phyloP scores from a whole-genome alignment of 2,113 vertebrate species.

The Poecile atricapillus region DNA sequence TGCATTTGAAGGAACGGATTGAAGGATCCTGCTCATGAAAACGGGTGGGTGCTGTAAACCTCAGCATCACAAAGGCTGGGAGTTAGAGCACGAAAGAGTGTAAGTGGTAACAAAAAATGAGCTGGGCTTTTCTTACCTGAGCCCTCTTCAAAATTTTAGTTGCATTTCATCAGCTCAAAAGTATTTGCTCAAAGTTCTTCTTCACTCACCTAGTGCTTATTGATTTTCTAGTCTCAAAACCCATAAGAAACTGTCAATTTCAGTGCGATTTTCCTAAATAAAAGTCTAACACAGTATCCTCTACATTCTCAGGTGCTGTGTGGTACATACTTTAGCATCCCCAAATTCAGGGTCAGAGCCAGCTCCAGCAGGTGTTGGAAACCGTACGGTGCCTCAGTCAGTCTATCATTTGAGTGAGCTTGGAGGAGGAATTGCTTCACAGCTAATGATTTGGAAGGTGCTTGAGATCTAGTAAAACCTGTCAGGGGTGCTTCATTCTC shows the following conservation, averaged over 20 bases:
- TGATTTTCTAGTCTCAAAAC: neutral
- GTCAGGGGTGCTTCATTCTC: neutral
- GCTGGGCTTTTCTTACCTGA: neutral
- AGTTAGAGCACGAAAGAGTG: neutral
- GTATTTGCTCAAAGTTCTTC: neutral
- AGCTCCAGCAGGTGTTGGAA: neutral
- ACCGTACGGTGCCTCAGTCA: fast-evolving
- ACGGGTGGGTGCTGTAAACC: neutral
- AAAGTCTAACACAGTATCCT: neutral
- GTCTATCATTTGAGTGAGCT: neutral
- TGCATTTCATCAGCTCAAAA: neutral
- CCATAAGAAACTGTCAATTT: neutral
- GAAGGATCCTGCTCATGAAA: neutral
- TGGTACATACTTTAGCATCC: fast-evolving
- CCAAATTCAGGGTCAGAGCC: neutral
- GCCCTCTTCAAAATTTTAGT: neutral
- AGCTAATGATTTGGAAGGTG: neutral
- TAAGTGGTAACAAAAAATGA: neutral
- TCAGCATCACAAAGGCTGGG: neutral
- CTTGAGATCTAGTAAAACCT: neutral
- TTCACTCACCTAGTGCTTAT: neutral
- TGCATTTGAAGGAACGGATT: neutral
- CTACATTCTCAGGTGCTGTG: neutral
- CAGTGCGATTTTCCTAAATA: neutral
- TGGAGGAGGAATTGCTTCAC: neutral